Percentiles rank a stretch among this genome's conserved stretches.
These are phyloP conservation scores for Poeciliopsis gracilis DNA, from an alignment of 2,797 vertebrate genomes.

Conservation along the genomic window DNA sequence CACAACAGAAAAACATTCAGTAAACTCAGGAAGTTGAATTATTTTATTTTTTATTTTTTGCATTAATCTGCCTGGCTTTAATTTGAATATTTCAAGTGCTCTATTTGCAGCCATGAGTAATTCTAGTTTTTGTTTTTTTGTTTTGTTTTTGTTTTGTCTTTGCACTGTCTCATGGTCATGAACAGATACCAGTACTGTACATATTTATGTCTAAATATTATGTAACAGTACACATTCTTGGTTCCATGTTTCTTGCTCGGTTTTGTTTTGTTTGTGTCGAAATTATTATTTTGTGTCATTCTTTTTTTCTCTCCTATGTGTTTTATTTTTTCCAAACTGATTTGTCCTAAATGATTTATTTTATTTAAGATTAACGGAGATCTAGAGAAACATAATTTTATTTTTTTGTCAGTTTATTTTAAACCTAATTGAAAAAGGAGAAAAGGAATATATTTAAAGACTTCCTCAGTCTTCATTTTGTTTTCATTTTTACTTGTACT, in stretches of 20 bases:
- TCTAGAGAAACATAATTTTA: background rate
- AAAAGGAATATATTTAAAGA: background rate
- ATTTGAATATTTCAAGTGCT: slow-evolving; percentile 22
- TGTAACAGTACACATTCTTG: slow-evolving; percentile 17
- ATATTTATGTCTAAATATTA: slow-evolving; percentile 47
- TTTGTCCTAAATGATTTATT: slow-evolving; percentile 7
- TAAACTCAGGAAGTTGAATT: slow-evolving; percentile 63
- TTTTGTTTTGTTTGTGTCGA: slow-evolving; percentile 2
- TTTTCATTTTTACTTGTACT: slow-evolving; percentile 33
- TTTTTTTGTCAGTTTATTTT: background rate
- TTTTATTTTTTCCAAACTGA: background rate
- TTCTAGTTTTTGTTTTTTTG: slow-evolving; percentile 1
- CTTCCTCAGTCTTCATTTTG: slow-evolving; percentile 32
- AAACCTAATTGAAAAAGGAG: background rate
- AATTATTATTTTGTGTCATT: background rate
- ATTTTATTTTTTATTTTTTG: background rate
- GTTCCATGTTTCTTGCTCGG: background rate
- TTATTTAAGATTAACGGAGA: slow-evolving; percentile 1
- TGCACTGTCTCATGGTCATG: slow-evolving; percentile 45
- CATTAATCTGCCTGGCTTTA: slow-evolving; percentile 25
- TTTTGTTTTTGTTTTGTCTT: slow-evolving; percentile 16
- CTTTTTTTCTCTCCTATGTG: background rate
- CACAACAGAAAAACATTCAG: slow-evolving; percentile 9
- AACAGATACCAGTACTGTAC: slow-evolving; percentile 15
- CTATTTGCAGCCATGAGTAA: slow-evolving; percentile 30